Evolutionary conservation across 2,797 vertebrate species (phyloP).

Genomic region (Clangula hyemalis): DNA sequence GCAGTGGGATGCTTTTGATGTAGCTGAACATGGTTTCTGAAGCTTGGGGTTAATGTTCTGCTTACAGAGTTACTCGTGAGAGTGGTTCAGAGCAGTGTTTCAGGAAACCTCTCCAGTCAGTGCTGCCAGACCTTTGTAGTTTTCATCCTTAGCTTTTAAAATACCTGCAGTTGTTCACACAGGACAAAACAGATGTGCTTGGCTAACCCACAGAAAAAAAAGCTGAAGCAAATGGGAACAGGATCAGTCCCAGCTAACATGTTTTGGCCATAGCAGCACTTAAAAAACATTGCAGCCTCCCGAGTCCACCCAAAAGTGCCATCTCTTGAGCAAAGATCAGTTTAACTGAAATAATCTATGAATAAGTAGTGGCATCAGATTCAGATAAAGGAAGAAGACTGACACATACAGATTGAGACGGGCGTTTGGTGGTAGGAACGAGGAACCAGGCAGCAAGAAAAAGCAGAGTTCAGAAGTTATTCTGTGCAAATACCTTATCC

Average conservation of each 20-base stretch:
- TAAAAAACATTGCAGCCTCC: not conserved
- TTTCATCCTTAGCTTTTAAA: not conserved
- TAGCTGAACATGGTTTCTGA: not conserved
- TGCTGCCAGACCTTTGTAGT: not conserved
- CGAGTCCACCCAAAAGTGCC: not conserved
- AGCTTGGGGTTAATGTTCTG: not conserved
- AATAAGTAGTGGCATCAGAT: not conserved
- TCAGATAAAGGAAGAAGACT: not conserved
- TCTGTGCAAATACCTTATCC: not conserved
- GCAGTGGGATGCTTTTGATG: not conserved
- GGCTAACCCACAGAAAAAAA: not conserved
- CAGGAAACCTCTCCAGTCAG: not conserved
- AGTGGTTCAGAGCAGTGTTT: not conserved
- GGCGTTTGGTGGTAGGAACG: not conserved
- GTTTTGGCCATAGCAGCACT: not conserved
- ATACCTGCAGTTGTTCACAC: not conserved
- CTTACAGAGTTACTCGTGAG: not conserved
- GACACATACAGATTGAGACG: not conserved
- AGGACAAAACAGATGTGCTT: not conserved
- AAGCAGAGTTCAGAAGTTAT: not conserved
- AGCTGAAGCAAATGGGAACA: not conserved
- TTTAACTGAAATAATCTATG: conserved; percentile 18
- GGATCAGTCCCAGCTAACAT: not conserved
- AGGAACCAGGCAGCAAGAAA: not conserved
- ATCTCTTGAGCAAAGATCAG: not conserved